Evolutionary conservation across 2,888 invertebrate genomes (phyloP).

Genomic region (Drosophila suboccidentalis): DNA sequence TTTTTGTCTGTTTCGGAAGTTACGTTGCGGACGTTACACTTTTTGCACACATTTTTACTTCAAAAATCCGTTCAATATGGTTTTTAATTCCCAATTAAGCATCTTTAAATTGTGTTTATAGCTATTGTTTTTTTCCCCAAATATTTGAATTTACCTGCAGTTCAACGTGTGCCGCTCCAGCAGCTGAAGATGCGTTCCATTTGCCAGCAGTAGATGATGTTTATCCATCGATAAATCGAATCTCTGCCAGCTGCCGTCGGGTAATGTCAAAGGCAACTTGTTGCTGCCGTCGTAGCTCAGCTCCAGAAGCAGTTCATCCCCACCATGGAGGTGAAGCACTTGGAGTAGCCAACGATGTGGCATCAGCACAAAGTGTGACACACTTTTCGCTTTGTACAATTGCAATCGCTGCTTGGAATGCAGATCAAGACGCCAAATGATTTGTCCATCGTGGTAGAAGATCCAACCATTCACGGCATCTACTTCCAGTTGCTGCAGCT

Average conservation of each 20-base stretch:
- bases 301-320: slow-evolving; percentile 59
- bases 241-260: slow-evolving; percentile 54
- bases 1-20: too few species aligned
- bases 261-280: slow-evolving; percentile 10
- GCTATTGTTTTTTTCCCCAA: too few species aligned
- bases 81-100: too few species aligned
- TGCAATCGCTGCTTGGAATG: slow-evolving; percentile 22
- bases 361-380: slow-evolving; percentile 62
- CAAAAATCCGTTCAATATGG: too few species aligned
- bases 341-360: slow-evolving; percentile 67
- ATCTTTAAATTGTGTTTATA: too few species aligned
- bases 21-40: too few species aligned
- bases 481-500: slow-evolving; percentile 92
- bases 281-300: slow-evolving; percentile 73
- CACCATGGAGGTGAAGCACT: slow-evolving; percentile 36
- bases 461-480: slow-evolving; percentile 97
- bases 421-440: slow-evolving; percentile 66
- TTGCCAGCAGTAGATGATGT: slow-evolving; percentile 50
- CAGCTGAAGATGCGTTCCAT: slow-evolving; percentile 56
- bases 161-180: slow-evolving; percentile 41
- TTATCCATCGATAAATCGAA: slow-evolving; percentile 45
- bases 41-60: too few species aligned
- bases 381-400: slow-evolving; percentile 9
- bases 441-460: slow-evolving; percentile 88
- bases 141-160: background rate